A percentile compares a stretch with the other conserved stretches of the same genome.
Conservation (phyloP, 1,140 invertebrate genomes). For the Alviniconcha marisindica region DNA sequence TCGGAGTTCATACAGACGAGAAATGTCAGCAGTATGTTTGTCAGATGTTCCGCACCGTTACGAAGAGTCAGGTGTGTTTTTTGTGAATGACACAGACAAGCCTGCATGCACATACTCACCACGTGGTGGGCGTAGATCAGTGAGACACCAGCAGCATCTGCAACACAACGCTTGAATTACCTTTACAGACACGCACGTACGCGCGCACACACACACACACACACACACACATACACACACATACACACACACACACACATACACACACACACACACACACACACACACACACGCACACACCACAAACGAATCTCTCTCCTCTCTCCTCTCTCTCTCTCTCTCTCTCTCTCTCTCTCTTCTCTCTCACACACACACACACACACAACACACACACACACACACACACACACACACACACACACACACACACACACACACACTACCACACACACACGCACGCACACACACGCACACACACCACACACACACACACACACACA, state of each 20-base stretch:
- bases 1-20: neutral
- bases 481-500: slow-evolving; percentile 25
- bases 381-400: neutral
- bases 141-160: slow-evolving; percentile 59
- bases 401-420: no score
- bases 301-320: neutral
- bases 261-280: no score
- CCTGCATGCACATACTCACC: slow-evolving; percentile 47
- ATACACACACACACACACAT: slow-evolving; percentile 47
- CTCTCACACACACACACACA: neutral
- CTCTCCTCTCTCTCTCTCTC: no score
- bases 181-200: neutral
- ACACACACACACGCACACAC: neutral
- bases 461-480: slow-evolving; percentile 2
- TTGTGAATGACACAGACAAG: neutral
- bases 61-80: neutral
- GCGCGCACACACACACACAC: no score
- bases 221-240: slow-evolving; percentile 51
- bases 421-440: no score
- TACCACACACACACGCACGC: neutral
- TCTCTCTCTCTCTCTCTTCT: no score
- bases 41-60: neutral
- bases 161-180: slow-evolving; percentile 34
- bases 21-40: neutral
- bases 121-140: slow-evolving; percentile 64